Percentiles rank a stretch among this genome's conserved stretches.
These are phyloP conservation scores for Myiozetetes cayanensis DNA, from an alignment of 2,113 vertebrate genomes.

Conservation along the genomic window DNA sequence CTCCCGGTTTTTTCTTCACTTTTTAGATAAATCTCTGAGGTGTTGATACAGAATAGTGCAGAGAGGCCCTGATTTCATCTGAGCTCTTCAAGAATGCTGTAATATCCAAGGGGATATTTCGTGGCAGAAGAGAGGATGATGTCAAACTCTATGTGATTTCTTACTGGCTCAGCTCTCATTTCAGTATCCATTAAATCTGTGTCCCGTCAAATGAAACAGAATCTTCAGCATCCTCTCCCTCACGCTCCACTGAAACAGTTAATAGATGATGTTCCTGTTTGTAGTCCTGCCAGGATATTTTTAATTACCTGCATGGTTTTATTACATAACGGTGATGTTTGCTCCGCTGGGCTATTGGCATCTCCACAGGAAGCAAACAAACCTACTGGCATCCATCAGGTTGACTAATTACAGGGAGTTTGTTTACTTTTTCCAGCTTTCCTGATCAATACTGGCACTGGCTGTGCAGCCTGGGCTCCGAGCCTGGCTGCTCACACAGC, in stretches of 20 bases:
- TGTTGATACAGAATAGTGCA: not conserved
- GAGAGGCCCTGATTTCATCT: not conserved
- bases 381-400: slow-evolving; percentile 44
- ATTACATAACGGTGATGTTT: slow-evolving; percentile 21
- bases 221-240: not conserved
- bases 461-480: not conserved
- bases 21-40: not conserved
- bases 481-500: not conserved
- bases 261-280: not conserved
- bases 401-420: slow-evolving; percentile 37
- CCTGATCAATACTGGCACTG: slow-evolving; percentile 20
- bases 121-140: not conserved
- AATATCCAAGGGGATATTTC: not conserved
- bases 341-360: slow-evolving; percentile 21
- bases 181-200: not conserved
- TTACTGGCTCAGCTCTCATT: not conserved
- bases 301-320: slow-evolving; percentile 39
- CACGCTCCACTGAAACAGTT: slow-evolving; percentile 24
- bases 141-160: not conserved
- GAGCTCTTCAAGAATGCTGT: not conserved
- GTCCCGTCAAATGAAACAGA: not conserved
- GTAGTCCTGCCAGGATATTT: not conserved
- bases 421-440: slow-evolving; percentile 40
- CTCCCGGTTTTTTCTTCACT: not conserved
- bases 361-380: slow-evolving; percentile 45